These are phyloP conservation scores for Antheraea yamamai DNA, from an alignment of 2,888 invertebrate genomes.

Conservation along the genomic window DNA sequence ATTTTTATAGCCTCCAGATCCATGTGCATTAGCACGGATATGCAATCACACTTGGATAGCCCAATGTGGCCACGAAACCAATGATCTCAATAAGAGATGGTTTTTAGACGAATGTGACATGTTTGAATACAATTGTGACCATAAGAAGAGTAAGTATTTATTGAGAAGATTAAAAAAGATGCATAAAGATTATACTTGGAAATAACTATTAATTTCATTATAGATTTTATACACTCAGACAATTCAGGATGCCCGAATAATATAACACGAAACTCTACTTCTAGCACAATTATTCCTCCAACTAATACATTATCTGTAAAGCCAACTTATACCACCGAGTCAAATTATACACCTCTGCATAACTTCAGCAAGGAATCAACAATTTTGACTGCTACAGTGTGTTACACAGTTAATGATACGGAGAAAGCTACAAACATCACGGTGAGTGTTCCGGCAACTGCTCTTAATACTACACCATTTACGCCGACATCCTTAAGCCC, in stretches of 20 bases:
- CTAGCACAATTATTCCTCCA: neutral
- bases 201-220: constrained; percentile 14
- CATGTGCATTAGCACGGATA: constrained; percentile 46
- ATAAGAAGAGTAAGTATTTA: constrained; percentile 44
- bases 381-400: neutral
- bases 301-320: constrained; percentile 1
- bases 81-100: constrained; percentile 30
- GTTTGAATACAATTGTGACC: constrained; percentile 61
- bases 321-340: no score
- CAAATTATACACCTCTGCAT: neutral
- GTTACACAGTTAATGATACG: neutral
- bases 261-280: constrained; percentile 20
- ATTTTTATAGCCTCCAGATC: constrained; percentile 40
- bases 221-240: constrained; percentile 32
- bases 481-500: neutral
- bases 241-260: constrained; percentile 26
- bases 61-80: constrained; percentile 49
- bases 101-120: constrained; percentile 65
- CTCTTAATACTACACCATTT: neutral
- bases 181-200: neutral
- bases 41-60: constrained; percentile 60
- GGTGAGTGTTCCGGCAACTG: neutral
- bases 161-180: neutral
- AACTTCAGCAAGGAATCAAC: neutral
- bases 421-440: neutral